Conservation (phyloP, 1,140 invertebrate genomes). For the Wasmannia auropunctata region DNA sequence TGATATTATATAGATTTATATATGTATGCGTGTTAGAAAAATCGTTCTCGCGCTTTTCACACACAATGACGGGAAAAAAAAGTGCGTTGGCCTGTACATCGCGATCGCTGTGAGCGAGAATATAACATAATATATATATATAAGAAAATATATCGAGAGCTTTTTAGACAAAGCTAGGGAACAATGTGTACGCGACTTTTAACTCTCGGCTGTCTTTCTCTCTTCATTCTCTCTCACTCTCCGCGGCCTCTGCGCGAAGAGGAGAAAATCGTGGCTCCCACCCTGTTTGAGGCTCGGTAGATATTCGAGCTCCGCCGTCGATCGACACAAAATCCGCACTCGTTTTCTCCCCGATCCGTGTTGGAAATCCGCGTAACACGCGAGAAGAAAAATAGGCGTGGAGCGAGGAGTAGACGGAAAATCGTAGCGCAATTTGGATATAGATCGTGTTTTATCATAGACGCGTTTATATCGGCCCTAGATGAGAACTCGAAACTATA, state of each 20-base stretch:
- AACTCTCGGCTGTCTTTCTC: background rate
- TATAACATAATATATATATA: background rate
- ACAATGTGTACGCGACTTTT: background rate
- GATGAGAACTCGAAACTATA: conserved; percentile 22
- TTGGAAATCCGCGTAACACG: background rate
- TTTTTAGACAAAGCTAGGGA: conserved; percentile 35
- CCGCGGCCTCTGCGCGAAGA: background rate
- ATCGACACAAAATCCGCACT: background rate
- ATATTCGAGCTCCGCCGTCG: conserved; percentile 14
- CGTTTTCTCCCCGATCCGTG: background rate
- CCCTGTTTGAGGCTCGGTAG: background rate
- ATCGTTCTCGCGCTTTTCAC: conserved; percentile 28
- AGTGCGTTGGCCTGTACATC: background rate
- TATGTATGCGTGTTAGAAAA: conserved; percentile 23
- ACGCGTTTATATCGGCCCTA: conserved; percentile 22
- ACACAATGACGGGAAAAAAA: background rate
- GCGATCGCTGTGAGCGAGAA: conserved; percentile 5
- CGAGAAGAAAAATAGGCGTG: no score
- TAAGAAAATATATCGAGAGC: conserved; percentile 26
- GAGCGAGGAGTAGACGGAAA: background rate
- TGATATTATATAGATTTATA: conserved; percentile 33
- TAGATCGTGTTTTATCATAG: conserved; percentile 20
- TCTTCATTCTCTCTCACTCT: no score
- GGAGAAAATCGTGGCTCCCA: background rate
- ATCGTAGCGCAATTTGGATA: conserved; percentile 1